phyloP scores from a whole-genome alignment of 2,797 vertebrate genomes.

The Leuciscus waleckii region DNA sequence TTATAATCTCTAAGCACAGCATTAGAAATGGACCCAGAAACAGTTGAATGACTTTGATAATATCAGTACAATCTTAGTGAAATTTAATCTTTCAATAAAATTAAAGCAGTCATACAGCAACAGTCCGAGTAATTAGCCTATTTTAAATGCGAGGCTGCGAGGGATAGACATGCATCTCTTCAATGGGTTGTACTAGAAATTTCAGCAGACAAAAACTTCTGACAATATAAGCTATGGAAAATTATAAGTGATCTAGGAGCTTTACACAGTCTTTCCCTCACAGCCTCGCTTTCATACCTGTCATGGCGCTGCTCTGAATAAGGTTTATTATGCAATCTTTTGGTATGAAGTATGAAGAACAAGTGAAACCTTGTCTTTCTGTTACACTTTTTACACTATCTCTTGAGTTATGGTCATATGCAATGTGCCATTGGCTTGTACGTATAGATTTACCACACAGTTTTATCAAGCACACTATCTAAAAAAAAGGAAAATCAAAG shows the following conservation, averaged over 20 bases:
- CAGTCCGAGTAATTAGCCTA: background rate
- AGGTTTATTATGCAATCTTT: background rate
- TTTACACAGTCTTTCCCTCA: too few relatives aligned
- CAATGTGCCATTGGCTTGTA: background rate
- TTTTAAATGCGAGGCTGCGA: too few relatives aligned
- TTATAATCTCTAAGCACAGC: slow-evolving; percentile 6
- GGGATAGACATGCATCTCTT: too few relatives aligned
- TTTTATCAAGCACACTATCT: too few relatives aligned
- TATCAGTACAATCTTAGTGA: slow-evolving; percentile 22
- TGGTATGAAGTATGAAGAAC: background rate
- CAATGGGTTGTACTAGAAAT: too few relatives aligned
- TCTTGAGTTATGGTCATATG: background rate
- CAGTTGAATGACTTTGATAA: background rate
- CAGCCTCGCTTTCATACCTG: too few relatives aligned
- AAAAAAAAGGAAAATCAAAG: background rate
- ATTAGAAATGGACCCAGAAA: background rate
- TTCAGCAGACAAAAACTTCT: too few relatives aligned
- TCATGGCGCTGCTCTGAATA: too few relatives aligned
- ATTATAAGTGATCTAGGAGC: too few relatives aligned
- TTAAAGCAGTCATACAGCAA: background rate
- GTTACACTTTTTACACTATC: background rate
- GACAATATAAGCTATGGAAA: too few relatives aligned
- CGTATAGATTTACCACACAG: background rate
- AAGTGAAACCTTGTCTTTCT: background rate
- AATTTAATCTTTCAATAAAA: background rate